Conservation (phyloP, 2,113 vertebrate species). For the Nyctereutes procyonoides region DNA sequence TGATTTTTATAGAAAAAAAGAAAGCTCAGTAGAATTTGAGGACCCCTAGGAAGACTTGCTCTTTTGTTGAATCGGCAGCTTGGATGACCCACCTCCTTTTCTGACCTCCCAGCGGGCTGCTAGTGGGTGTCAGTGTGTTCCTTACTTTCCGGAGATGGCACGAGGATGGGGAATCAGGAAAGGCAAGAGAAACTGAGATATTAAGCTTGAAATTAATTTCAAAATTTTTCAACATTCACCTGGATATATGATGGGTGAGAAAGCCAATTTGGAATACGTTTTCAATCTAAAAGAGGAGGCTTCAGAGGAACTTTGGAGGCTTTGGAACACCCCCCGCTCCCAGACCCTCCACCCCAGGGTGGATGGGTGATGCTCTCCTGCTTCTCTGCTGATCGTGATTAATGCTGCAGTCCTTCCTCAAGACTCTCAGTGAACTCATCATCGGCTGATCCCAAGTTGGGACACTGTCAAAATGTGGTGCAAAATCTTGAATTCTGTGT, state of each 20-base stretch:
- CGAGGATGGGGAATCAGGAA: too few relatives aligned
- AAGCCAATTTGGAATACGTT: not conserved
- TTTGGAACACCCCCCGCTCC: accelerated
- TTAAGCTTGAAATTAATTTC: not conserved
- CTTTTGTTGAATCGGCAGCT: not conserved
- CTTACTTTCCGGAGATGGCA: not conserved
- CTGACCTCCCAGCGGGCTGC: not conserved
- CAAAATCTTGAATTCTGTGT: not conserved
- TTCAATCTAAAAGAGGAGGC: not conserved
- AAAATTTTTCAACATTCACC: not conserved
- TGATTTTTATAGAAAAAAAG: not conserved
- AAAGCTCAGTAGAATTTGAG: not conserved
- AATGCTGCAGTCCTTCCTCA: not conserved
- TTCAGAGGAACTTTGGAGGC: not conserved
- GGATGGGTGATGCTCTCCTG: accelerated
- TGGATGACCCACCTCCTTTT: too few relatives aligned
- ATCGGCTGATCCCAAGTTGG: too few relatives aligned
- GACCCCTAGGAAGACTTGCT: too few relatives aligned
- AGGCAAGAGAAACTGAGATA: not conserved
- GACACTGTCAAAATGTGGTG: not conserved
- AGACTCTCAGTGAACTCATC: not conserved
- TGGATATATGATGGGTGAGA: not conserved
- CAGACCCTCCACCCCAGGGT: accelerated
- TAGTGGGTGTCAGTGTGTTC: accelerated
- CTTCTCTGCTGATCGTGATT: accelerated